These are phyloP conservation scores for Amblyopsis hoosieri DNA, from an alignment of 2,797 vertebrate species.

Conservation along the genomic window DNA sequence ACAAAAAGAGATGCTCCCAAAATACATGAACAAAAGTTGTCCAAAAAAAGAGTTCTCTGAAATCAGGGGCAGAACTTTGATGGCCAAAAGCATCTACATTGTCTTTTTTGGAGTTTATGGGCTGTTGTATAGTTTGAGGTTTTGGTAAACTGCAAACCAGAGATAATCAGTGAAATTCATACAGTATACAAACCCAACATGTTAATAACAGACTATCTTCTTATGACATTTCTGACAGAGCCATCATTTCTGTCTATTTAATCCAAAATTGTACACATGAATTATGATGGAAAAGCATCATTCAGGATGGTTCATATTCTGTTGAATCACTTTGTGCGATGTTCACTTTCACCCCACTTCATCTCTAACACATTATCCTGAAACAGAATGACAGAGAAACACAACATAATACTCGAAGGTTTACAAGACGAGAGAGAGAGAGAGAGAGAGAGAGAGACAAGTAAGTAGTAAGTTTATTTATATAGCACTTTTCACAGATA, in stretches of 20 bases:
- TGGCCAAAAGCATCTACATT: constrained; percentile 22
- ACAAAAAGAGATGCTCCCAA: constrained; percentile 57
- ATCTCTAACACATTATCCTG: constrained; percentile 38
- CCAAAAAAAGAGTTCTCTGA: constrained; percentile 51
- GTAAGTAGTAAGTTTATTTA: not conserved
- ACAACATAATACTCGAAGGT: constrained; percentile 55
- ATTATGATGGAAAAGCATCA: constrained; percentile 7
- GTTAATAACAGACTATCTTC: no score
- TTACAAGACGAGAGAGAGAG: constrained; percentile 42
- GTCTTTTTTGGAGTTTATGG: constrained; percentile 30
- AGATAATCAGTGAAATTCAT: constrained; percentile 14
- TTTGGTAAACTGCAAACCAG: constrained; percentile 13
- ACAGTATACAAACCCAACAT: not conserved
- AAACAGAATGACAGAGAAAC: constrained; percentile 53
- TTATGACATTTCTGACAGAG: not conserved
- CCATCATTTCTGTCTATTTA: not conserved
- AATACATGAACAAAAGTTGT: constrained; percentile 60
- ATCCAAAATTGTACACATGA: not conserved
- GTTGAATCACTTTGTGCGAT: constrained; percentile 29
- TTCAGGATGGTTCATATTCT: constrained; percentile 31
- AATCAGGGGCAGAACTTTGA: constrained; percentile 31
- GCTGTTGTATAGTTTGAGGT: constrained; percentile 21
- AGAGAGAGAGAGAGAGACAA: constrained; percentile 26
- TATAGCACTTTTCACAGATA: no score
- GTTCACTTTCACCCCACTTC: constrained; percentile 32